Conservation (phyloP, 2,888 invertebrate species). For the Ochropleura leucogaster region DNA sequence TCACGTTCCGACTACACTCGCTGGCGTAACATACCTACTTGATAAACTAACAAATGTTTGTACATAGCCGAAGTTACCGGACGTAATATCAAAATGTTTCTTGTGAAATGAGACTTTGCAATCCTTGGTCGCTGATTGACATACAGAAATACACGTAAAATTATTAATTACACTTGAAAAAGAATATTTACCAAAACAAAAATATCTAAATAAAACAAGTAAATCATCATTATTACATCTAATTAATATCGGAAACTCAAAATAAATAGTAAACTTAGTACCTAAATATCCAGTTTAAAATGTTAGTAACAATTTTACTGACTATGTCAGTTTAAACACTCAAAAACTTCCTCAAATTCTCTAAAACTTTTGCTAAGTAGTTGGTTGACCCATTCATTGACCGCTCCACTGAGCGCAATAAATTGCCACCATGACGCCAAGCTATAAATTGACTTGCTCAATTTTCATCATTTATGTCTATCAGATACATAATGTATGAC, state of each 20-base stretch:
- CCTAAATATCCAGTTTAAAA: no score
- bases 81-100: background rate
- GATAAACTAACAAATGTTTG: slow-evolving; percentile 2
- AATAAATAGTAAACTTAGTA: no score
- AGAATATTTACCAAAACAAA: no score
- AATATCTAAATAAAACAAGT: no score
- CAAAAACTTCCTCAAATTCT: background rate
- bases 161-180: no score
- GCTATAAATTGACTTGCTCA: slow-evolving; percentile 42
- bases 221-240: no score
- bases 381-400: slow-evolving; percentile 39
- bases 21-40: slow-evolving; percentile 1
- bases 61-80: background rate
- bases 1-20: slow-evolving; percentile 23
- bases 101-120: background rate
- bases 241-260: no score
- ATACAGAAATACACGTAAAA: background rate
- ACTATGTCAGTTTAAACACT: no score
- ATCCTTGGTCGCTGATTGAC: background rate
- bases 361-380: background rate
- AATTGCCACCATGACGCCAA: slow-evolving; percentile 23
- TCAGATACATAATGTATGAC: slow-evolving; percentile 7
- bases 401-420: slow-evolving; percentile 30
- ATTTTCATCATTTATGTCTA: slow-evolving; percentile 42
- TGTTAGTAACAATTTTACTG: no score